These are phyloP conservation scores for Parasteatoda tepidariorum DNA, from an alignment of 1,140 invertebrate species.

Conservation along the genomic window DNA sequence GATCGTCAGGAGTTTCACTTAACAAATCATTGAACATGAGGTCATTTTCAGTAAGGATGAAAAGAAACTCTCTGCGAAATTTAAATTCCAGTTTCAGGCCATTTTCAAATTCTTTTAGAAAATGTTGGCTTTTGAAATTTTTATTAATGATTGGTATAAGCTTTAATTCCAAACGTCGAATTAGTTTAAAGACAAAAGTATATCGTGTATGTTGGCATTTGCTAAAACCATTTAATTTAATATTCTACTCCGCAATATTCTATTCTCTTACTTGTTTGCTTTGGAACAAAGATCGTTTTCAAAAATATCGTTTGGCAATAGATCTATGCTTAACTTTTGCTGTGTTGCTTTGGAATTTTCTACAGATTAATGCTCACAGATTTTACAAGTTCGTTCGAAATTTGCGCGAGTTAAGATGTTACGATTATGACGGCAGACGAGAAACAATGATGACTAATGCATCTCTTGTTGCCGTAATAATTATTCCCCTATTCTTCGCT, in stretches of 20 bases:
- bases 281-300: background rate
- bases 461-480: background rate
- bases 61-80: too few relatives aligned
- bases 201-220: background rate
- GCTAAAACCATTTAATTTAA: background rate
- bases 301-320: background rate
- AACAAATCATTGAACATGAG: too few relatives aligned
- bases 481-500: background rate
- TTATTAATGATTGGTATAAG: too few relatives aligned
- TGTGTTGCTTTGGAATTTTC: background rate
- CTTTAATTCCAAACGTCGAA: background rate
- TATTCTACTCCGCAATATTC: background rate
- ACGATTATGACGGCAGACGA: background rate
- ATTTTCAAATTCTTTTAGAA: too few relatives aligned
- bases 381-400: background rate
- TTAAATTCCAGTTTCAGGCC: too few relatives aligned
- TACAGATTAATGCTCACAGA: background rate
- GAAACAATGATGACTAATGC: background rate
- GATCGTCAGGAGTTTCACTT: too few relatives aligned
- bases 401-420: background rate
- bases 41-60: too few relatives aligned
- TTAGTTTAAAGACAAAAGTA: background rate
- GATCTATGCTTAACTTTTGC: background rate
- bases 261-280: background rate
- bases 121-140: too few relatives aligned